phyloP scores from a whole-genome alignment of 2,113 vertebrate species.

The Dromiciops gliroides region DNA sequence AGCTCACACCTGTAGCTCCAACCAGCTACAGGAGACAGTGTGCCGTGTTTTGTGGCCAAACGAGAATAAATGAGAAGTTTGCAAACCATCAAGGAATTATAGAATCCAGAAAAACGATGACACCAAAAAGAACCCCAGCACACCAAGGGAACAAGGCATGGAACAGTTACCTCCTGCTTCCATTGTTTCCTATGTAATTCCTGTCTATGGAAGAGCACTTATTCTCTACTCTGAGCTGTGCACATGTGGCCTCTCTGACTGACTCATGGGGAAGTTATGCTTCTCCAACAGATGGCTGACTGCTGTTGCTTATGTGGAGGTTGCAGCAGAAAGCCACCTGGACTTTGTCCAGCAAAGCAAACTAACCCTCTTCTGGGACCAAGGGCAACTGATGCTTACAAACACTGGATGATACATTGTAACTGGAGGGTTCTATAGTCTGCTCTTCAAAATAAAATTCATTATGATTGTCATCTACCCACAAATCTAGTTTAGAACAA shows the following conservation, averaged over 20 bases:
- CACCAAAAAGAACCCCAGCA: background rate
- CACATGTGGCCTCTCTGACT: background rate
- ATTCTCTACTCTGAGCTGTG: background rate
- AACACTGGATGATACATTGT: background rate
- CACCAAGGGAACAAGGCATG: background rate
- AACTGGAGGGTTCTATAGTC: background rate
- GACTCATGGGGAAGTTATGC: conserved; percentile 5
- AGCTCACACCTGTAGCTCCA: background rate
- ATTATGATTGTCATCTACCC: background rate
- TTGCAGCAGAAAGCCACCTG: conserved; percentile 7
- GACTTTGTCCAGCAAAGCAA: background rate
- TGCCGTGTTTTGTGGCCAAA: background rate
- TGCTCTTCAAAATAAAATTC: background rate
- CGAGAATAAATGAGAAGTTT: background rate
- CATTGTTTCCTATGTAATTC: background rate
- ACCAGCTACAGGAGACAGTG: background rate
- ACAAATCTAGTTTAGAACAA: background rate
- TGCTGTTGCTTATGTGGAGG: background rate
- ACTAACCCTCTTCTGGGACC: background rate
- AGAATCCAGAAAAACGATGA: background rate
- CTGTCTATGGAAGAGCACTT: background rate
- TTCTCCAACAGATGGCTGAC: background rate
- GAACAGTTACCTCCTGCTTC: background rate
- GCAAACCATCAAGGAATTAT: background rate
- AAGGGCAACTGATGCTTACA: background rate